Evolutionary conservation across 37 sponge, comb jelly and placozoan genomes (phyloP), one percentile per base, ranked within the genome.

Genomic region (Theonella swinhoei): DNA sequence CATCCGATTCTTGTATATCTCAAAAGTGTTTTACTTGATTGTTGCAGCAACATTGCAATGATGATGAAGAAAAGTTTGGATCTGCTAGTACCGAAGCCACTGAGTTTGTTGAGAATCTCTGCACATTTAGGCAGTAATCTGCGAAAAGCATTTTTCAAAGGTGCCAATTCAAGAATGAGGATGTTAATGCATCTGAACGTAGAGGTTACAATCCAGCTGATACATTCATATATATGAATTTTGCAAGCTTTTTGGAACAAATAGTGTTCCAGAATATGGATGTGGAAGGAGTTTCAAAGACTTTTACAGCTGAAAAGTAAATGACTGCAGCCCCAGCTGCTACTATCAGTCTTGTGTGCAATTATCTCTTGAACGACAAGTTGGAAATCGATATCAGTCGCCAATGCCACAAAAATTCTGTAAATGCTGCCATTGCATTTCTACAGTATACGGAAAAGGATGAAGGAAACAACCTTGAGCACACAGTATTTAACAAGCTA

Each of bases 111-210:
- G 33, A 41, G 19, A 82, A 69, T 25, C 54, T 82, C 41, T 82
- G 82, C 72, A 74, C 82, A 82, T 47, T 37, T 80, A 36, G 82
- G 82, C 9, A 31, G 33, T 26, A 82, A 82, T 47, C 54, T 82
- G 26, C 82, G 82, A 31, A 69, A 82, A 26, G 82, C 82, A n/a
- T 82, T 72, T 71, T 23, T 82, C 1, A n/a, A 80, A 5, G 81
- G 81, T 39, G 24, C 60, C 19, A 36, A 75, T n/a, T n/a, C n/a
- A n/a, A n/a, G n/a, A n/a, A 19, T 19, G 19, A 23, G 9, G 68
- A 67, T 9, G 68, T 9, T 34, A 72, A 24, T 24, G 19, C 61
- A 22, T 22, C 61, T 59, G 61, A 59, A 59, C 19, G 35, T 9
- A 72, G 73, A 24, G 39, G 39, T 17, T n/a, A 31, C 7, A 22